Conservation (phyloP, 2,113 vertebrate genomes). For the Hemiprocne comata region DNA sequence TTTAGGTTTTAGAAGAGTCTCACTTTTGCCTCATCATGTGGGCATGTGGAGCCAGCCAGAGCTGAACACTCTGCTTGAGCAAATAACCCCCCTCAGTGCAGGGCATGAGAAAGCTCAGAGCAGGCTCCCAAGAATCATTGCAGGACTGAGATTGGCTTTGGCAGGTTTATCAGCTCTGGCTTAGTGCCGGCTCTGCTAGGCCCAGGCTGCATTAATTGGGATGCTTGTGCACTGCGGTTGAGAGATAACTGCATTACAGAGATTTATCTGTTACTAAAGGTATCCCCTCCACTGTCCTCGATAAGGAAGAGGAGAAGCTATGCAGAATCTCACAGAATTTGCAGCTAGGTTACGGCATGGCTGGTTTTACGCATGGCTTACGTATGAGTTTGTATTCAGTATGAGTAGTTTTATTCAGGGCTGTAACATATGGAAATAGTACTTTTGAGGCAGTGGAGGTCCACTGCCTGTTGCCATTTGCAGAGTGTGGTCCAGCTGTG, state of each 20-base stretch:
- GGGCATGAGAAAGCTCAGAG: background rate
- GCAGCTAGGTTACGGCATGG: slow-evolving; percentile 12
- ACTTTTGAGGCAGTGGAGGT: background rate
- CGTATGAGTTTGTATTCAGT: background rate
- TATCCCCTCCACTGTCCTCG: slow-evolving; percentile 45
- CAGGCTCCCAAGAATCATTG: slow-evolving; percentile 25
- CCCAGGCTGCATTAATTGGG: slow-evolving; percentile 69
- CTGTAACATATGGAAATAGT: background rate
- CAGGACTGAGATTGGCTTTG: slow-evolving; percentile 60
- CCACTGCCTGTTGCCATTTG: background rate
- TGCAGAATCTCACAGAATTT: slow-evolving; percentile 25
- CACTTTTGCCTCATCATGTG: rapidly evolving
- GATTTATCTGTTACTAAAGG: slow-evolving; percentile 66
- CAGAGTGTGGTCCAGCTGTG: background rate
- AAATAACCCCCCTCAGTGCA: background rate
- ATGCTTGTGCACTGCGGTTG: slow-evolving; percentile 60
- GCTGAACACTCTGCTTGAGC: background rate
- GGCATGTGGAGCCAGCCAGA: background rate
- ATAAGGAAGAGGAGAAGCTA: slow-evolving; percentile 44
- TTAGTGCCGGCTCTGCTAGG: slow-evolving; percentile 63
- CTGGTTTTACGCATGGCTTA: slow-evolving; percentile 14
- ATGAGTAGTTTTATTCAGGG: background rate
- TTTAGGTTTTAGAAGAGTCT: background rate
- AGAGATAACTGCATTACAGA: slow-evolving; percentile 70
- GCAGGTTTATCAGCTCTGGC: slow-evolving; percentile 68